Conservation (phyloP, 2,113 vertebrate genomes). For the Beaufortia kweichowensis region DNA sequence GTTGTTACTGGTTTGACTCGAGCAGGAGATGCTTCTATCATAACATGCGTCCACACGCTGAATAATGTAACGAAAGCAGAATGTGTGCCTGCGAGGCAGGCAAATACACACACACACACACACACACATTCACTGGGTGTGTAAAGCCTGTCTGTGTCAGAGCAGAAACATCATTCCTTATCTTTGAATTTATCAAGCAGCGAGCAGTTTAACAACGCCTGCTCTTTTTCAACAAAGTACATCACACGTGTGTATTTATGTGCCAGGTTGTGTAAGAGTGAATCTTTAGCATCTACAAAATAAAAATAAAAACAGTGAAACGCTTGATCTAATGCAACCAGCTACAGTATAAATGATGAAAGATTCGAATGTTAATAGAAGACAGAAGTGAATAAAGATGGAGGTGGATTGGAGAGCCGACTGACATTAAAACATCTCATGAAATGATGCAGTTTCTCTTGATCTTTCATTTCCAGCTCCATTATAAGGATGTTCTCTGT, state of each 20-base stretch:
- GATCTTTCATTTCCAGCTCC: too few relatives aligned
- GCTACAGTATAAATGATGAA: too few relatives aligned
- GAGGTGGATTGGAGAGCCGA: too few relatives aligned
- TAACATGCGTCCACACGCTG: constrained; percentile 41
- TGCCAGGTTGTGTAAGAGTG: not conserved
- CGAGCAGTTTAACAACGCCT: not conserved
- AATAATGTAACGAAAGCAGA: constrained; percentile 35
- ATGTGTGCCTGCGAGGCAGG: constrained; percentile 6
- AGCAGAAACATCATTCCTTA: not conserved
- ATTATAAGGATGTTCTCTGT: not conserved
- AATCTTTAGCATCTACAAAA: not conserved
- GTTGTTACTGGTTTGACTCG: constrained; percentile 31
- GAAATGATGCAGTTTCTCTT: too few relatives aligned
- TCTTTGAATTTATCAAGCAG: constrained; percentile 2
- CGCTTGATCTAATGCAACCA: too few relatives aligned
- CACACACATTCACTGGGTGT: constrained; percentile 13
- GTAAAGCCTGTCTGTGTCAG: not conserved
- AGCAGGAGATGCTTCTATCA: constrained; percentile 12
- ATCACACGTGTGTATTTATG: not conserved
- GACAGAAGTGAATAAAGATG: not conserved
- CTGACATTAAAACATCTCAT: too few relatives aligned
- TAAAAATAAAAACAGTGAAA: too few relatives aligned
- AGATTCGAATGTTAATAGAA: not conserved
- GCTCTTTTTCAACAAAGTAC: not conserved
- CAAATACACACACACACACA: not conserved